A percentile compares a stretch with the other conserved stretches of the same genome.
Conservation (phyloP, 2,113 vertebrate species). For the Spheniscus mendiculus region DNA sequence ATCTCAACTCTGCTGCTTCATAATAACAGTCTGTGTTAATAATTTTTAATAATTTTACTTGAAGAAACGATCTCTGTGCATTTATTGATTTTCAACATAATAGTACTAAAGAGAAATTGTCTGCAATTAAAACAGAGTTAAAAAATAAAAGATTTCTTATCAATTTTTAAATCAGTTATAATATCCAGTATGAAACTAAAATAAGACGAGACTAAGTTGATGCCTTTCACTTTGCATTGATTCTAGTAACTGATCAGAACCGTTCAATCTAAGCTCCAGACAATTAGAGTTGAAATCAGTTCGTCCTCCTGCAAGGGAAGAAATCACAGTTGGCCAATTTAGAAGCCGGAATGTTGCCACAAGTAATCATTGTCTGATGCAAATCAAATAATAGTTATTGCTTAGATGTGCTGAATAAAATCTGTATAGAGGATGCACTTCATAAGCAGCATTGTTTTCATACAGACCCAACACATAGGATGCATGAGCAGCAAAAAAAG, state of each 20-base stretch:
- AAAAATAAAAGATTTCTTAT: background rate
- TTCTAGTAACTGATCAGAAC: background rate
- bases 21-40: background rate
- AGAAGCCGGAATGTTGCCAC: background rate
- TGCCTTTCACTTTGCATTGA: background rate
- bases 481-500: background rate
- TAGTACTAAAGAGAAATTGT: background rate
- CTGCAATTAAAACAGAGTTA: background rate
- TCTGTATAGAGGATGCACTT: background rate
- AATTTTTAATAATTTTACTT: background rate
- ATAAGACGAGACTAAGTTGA: background rate
- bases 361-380: background rate
- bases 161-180: background rate
- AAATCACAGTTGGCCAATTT: background rate
- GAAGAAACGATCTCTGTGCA: background rate
- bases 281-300: background rate
- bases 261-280: background rate
- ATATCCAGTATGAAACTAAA: background rate
- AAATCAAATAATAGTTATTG: background rate
- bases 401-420: background rate
- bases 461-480: background rate
- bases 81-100: background rate
- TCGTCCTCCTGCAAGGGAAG: background rate
- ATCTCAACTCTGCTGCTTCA: background rate
- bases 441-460: background rate